Evolutionary conservation across 2,888 invertebrate species (phyloP).

Genomic region (Dromius quadrimaculatus): DNA sequence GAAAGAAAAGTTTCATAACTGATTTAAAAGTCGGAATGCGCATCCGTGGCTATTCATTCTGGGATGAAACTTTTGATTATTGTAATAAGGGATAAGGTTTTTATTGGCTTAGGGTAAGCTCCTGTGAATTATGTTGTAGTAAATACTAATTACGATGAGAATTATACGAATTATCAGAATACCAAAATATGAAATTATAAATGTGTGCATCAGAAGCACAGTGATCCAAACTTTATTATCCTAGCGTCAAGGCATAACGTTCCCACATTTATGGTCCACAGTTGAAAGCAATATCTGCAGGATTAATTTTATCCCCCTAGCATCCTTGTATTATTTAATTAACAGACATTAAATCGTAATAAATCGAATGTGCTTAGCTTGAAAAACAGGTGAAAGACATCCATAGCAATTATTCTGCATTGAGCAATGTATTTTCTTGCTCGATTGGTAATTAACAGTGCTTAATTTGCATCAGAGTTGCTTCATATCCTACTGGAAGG

Average conservation of each 20-base stretch:
- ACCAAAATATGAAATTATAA: too few species aligned
- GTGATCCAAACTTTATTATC: too few species aligned
- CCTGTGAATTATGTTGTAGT: too few species aligned
- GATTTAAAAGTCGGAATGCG: conserved; percentile 37
- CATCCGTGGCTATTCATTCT: conserved; percentile 31
- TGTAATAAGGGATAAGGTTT: conserved; percentile 16
- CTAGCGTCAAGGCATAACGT: too few species aligned
- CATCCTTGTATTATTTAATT: conserved; percentile 21
- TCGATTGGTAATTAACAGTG: conserved; percentile 5
- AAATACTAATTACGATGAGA: too few species aligned
- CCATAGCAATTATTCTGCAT: conserved; percentile 23
- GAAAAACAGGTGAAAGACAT: not conserved
- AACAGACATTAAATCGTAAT: conserved; percentile 35
- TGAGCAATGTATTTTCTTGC: conserved; percentile 22
- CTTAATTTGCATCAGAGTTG: conserved; percentile 1
- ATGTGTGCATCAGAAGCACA: too few species aligned
- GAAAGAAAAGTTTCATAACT: conserved; percentile 32
- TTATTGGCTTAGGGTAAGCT: conserved; percentile 26
- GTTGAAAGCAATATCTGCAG: too few species aligned
- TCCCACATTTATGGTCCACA: too few species aligned
- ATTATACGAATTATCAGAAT: too few species aligned
- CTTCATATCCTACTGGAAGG: not conserved
- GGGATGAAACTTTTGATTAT: conserved; percentile 31
- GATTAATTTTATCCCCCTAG: conserved; percentile 4
- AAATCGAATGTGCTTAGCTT: conserved; percentile 5